These are phyloP conservation scores for Loxodonta africana DNA, from an alignment of 2,113 vertebrate genomes.

Conservation along the genomic window DNA sequence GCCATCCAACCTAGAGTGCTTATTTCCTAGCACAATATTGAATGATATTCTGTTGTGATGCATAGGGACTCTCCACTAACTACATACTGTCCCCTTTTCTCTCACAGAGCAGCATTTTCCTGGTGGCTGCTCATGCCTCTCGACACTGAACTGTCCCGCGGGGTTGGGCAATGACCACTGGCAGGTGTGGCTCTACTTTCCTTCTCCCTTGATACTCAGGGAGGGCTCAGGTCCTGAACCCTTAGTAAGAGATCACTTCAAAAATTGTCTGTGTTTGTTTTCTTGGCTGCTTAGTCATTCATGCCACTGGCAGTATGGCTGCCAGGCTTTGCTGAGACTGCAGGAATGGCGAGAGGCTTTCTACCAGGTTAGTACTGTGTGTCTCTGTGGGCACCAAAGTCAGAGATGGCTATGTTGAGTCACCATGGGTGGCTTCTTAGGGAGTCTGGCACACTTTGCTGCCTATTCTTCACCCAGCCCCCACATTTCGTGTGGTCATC, in stretches of 20 bases:
- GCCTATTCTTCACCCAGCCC: background rate
- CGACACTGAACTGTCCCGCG: background rate
- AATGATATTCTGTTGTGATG: background rate
- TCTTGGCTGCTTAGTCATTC: background rate
- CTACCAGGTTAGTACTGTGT: background rate
- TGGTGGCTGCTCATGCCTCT: background rate
- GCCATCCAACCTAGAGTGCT: no score
- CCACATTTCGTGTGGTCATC: background rate
- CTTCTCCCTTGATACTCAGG: background rate
- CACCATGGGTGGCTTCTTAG: background rate
- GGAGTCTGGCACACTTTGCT: background rate
- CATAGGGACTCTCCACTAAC: background rate
- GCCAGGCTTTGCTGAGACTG: background rate
- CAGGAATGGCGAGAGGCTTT: background rate
- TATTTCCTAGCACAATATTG: no score
- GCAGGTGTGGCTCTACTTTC: fast-evolving
- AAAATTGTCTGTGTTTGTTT: background rate
- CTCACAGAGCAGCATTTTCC: background rate
- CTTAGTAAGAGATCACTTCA: background rate
- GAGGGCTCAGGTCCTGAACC: background rate
- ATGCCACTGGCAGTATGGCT: background rate
- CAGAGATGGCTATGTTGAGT: background rate
- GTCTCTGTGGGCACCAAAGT: background rate
- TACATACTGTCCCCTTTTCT: background rate
- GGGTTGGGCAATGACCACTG: background rate